Base-by-base conservation (phyloP, 2,888 invertebrate genomes). In the Hirtodrosophila cameraria region DNA sequence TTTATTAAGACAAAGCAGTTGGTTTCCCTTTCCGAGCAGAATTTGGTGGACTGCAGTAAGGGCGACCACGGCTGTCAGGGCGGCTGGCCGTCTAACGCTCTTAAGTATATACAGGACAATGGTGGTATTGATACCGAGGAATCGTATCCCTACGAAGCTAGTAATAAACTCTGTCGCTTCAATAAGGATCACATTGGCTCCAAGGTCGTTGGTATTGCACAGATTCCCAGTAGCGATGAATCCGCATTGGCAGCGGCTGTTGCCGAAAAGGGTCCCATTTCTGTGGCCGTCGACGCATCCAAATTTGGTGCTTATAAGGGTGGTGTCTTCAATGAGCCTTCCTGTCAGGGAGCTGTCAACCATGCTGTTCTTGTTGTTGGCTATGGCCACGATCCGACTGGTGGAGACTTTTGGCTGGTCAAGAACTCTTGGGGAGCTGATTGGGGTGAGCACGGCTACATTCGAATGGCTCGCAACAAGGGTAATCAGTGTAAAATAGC, bases 11-110 rank as follows among this genome's bases (percentile, higher is more conserved):
- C 25, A 7, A 30, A 3, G 1, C 13, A 20, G 6, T 4, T 38
- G 42, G 20, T 57, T 1, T 7, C 15, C 4, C 57, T 61, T 1
- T 61, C 61, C 1, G 57, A 49, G 11, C 57, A 61, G 33, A 49
- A 61, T 28, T 27, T 61, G 27, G 0, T 61, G 25, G 61, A 57
- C 36, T 61, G 69, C 42, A 36, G 23, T 23, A 8, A n/a, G n/a
- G n/a, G n/a, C 13, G 97, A 97, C 91, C 97, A 98, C 90, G 98
- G 97, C 0, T 98, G 98, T 90, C 97, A 98, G 88, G 98, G 98
- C 1, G 98, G 98, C 6, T 97, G 97, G 93, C 95, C 95, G 88
- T 95, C 96, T 77, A 94, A 94, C 0, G 95, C 97, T 43, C 93
- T 98, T 33, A 95, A 96, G 0, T 94, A 95, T 9, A 97, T 97